Evolutionary conservation across 2,888 invertebrate genomes (phyloP), one percentile per base, ranked within the genome.

Genomic region (Serripes groenlandicus): DNA sequence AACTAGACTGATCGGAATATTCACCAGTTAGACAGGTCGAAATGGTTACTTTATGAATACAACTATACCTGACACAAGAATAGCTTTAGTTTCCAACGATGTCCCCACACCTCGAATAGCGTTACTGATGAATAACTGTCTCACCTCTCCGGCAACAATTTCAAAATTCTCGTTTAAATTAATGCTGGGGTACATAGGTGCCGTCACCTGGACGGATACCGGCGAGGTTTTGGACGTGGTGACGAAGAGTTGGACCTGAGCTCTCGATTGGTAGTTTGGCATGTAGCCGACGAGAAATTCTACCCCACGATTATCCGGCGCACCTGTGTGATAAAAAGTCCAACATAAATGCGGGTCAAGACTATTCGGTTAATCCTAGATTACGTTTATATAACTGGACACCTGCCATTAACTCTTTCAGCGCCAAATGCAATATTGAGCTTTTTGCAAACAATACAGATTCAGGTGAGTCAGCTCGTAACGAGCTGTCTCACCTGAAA

Each of bases 111-210:
- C 73, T n/a, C 88, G 76, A 21, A 88, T 77, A 15, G 30, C 54
- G 32, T 75, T 72, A 49, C 62, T 52, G 23, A 90, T 69, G 9
- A 52, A 37, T 3, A 88, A 52, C 54, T 81, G 76, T 32, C 86
- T 73, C 0, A 90, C 89, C 7, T 62, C 15, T 4, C 89, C 89
- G 18, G 86, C 80, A 0, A 80, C 77, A 1, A 90, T 81, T 7
- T 77, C 78, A 56, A 88, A 86, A 4, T 70, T 66, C 28, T 76
- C 72, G 49, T 83, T 74, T 1, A 88, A n/a, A 5, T 54, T 28
- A 1, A 80, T 75, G 5, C 68, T 49, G 5, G 79, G 52, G 30
- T 56, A 81, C 52, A 58, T 79, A 1, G 84, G 86, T 1, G 83
- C 72, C 0, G 85, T 78, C n/a, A 89, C 83, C 37, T 72, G 70